Evolutionary conservation across 2,888 invertebrate genomes (phyloP).

Genomic region (Liposcelis brunnea): DNA sequence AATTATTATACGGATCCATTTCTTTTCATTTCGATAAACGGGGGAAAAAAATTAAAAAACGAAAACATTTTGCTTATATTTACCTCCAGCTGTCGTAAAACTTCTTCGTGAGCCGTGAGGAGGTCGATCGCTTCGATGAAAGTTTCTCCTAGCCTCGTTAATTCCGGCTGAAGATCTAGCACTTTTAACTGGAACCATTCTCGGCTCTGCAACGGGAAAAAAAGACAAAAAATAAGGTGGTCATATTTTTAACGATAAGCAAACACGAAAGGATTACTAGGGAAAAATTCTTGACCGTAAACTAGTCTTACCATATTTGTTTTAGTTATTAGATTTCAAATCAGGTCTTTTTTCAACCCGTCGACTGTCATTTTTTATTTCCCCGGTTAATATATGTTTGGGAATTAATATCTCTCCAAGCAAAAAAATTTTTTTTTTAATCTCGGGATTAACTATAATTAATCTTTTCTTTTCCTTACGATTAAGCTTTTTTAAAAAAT

Average conservation of each 20-base stretch:
- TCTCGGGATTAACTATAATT: no score
- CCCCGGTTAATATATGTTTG: not conserved
- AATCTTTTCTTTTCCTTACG: no score
- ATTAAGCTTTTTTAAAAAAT: no score
- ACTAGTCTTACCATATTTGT: slow-evolving; percentile 10
- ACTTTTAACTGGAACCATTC: slow-evolving; percentile 71
- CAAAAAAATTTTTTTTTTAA: no score
- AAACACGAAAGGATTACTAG: not conserved
- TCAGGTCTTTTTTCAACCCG: not conserved
- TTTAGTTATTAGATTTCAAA: not conserved
- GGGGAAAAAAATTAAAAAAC: not conserved
- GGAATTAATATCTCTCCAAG: not conserved
- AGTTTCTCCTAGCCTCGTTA: slow-evolving; percentile 60
- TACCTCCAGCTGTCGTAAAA: slow-evolving; percentile 67
- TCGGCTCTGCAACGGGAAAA: slow-evolving; percentile 44
- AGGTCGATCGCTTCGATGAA: slow-evolving; percentile 58
- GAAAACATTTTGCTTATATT: slow-evolving; percentile 15
- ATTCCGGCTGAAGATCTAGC: slow-evolving; percentile 66
- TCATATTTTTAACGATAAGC: not conserved
- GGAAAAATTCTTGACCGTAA: not conserved
- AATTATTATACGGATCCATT: no score
- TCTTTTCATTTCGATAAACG: no score
- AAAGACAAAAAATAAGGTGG: not conserved
- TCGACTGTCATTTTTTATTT: slow-evolving; percentile 7
- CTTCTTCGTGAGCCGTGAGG: slow-evolving; percentile 64